These are phyloP conservation scores for Tinea semifulvella DNA, from an alignment of 2,888 invertebrate genomes.

Conservation along the genomic window DNA sequence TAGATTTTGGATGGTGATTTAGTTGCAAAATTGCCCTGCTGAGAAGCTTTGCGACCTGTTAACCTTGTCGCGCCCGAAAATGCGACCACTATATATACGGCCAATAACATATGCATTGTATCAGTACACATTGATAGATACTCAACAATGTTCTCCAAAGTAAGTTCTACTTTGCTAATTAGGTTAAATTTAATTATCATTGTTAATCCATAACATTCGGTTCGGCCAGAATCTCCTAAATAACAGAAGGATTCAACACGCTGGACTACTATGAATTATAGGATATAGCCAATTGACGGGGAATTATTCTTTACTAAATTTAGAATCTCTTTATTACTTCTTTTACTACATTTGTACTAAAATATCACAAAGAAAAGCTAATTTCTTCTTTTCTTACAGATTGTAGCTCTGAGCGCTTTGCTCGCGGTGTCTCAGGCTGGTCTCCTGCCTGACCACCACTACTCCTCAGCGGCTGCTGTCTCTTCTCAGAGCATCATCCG, in stretches of 20 bases:
- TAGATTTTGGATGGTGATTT: no score
- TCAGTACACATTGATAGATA: conserved; percentile 29
- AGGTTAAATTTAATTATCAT: no score
- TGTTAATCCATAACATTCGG: no score
- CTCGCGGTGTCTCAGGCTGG: conserved; percentile 39
- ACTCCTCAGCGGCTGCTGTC: conserved; percentile 27
- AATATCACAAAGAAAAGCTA: neutral
- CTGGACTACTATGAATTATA: no score
- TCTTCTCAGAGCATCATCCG: conserved; percentile 48
- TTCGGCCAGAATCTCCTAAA: no score
- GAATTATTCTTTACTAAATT: no score
- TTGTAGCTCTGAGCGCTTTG: conserved; percentile 42
- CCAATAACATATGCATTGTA: conserved; percentile 29
- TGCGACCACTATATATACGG: conserved; percentile 40
- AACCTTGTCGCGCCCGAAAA: conserved; percentile 46
- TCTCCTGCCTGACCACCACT: conserved; percentile 21
- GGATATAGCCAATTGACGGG: no score
- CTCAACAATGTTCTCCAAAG: conserved; percentile 46
- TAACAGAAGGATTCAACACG: no score
- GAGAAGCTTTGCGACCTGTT: conserved; percentile 34
- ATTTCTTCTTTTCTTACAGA: conserved; percentile 29
- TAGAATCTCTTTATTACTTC: no score
- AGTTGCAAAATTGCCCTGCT: no score
- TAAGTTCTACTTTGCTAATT: conserved; percentile 28
- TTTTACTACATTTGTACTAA: neutral